Evolutionary conservation across 1,140 invertebrate genomes (phyloP), one percentile per base, ranked within the genome.

Genomic region (Oreohelix idahoensis): DNA sequence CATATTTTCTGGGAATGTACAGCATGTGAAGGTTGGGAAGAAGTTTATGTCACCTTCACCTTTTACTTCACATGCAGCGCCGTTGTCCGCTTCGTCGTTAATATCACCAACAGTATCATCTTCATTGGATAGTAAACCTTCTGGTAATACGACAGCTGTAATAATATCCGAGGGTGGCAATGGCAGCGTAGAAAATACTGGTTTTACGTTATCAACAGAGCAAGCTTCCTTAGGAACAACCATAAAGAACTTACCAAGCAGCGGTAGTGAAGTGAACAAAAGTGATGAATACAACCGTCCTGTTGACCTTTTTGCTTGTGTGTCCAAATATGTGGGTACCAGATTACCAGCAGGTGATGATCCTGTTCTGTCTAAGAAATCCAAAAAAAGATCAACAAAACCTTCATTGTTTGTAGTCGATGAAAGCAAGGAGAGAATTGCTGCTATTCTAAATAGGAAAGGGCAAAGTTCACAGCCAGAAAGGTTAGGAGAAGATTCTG

Each of bases 1-100:
- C 1, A 82, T 82, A 20, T 82, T 82, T 49, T 82, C 80, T 58
- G 80, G 80, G 0, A 36, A 75, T 35, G 36, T 82, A 11, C 80
- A 82, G 71, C 69, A 82, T 58, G 80, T 82, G 11, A 39, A 38
- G 5, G 32, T 71, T n/a, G 51, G 74, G 39, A 76, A 51, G 20
- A 76, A 35, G 20, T 35, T 32, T 11, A 32, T 49, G 15, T 5
- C 45, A 13, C 45, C 74, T 1, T 51, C 42, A 29, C 15, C 23
- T 10, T 1, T 39, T 1, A 20, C 71, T 11, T 23, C 38, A 4
- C 13, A 23, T 0, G 1, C 74, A 20, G 45, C 45, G 15, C 69
- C 69, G 23, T 58, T 58, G 63, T 42, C 71, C 8, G 5, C 38
- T 10, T 74, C 71, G 0, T 42, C 38, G 1, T 35, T 42, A 36